A percentile compares a stretch with the other conserved stretches of the same genome.
These are phyloP conservation scores for Chitala chitala DNA, from an alignment of 2,113 vertebrate species.

Conservation along the genomic window DNA sequence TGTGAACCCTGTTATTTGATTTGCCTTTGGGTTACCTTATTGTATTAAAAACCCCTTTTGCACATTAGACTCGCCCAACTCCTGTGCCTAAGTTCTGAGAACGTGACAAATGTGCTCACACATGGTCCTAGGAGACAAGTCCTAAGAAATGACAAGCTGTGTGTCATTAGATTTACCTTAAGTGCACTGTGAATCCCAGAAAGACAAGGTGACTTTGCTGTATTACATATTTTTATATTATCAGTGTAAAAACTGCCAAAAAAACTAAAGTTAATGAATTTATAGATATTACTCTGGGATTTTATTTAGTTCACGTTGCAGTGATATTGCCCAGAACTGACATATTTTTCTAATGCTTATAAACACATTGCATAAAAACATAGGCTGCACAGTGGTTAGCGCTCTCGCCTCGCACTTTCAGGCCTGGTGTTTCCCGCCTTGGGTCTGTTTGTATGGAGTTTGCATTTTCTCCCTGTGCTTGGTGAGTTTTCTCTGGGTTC, in stretches of 20 bases:
- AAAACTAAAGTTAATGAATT: neutral
- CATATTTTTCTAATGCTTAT: neutral
- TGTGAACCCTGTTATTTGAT: too few species aligned
- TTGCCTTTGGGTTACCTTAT: too few species aligned
- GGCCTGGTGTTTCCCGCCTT: too few species aligned
- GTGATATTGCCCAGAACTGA: neutral
- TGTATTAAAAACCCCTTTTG: too few species aligned
- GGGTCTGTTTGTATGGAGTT: too few species aligned
- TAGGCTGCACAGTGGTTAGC: neutral
- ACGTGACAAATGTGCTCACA: neutral
- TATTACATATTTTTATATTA: slow-evolving; percentile 4
- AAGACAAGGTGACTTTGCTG: neutral
- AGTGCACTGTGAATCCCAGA: neutral
- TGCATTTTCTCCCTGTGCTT: too few species aligned
- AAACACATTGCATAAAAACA: neutral
- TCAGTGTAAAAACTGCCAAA: neutral
- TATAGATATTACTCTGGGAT: neutral
- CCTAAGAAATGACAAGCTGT: neutral
- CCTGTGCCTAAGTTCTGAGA: neutral
- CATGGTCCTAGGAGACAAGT: neutral
- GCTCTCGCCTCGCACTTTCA: too few species aligned
- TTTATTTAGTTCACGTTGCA: neutral
- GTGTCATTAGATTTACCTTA: neutral
- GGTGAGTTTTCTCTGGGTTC: too few species aligned
- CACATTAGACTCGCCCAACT: too few species aligned